phyloP scores from a whole-genome alignment of 2,113 vertebrate genomes.

The Uria lomvia region DNA sequence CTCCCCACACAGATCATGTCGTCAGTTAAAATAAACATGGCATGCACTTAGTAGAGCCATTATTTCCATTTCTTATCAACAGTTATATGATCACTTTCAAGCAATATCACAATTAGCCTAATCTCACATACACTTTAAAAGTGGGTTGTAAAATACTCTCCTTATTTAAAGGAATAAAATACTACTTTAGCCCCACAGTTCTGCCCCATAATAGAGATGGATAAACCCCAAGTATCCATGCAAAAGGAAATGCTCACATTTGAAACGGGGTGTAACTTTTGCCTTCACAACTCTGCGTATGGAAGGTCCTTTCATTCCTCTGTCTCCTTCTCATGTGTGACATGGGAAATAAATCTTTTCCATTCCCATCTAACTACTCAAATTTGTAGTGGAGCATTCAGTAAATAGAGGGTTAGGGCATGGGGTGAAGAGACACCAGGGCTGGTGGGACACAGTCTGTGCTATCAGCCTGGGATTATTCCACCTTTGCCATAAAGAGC shows the following conservation, averaged over 20 bases:
- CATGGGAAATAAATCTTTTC: background rate
- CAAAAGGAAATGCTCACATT: background rate
- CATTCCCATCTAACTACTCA: background rate
- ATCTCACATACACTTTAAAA: background rate
- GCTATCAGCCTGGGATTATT: background rate
- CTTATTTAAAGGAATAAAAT: background rate
- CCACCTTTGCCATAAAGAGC: background rate
- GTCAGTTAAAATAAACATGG: background rate
- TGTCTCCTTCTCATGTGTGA: background rate
- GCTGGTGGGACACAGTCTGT: background rate
- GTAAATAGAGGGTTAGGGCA: background rate
- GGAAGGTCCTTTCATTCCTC: background rate
- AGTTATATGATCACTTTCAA: background rate
- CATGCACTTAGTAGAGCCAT: background rate
- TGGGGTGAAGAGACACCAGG: background rate
- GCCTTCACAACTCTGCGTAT: background rate
- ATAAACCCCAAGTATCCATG: fast-evolving
- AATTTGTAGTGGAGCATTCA: background rate
- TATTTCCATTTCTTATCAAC: background rate
- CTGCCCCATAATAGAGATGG: background rate
- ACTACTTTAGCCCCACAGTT: background rate
- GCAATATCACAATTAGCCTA: background rate
- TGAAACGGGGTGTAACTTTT: background rate
- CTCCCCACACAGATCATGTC: background rate
- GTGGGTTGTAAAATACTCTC: background rate